phyloP scores from a whole-genome alignment of 2,797 vertebrate species.

The Taenioides sp. region DNA sequence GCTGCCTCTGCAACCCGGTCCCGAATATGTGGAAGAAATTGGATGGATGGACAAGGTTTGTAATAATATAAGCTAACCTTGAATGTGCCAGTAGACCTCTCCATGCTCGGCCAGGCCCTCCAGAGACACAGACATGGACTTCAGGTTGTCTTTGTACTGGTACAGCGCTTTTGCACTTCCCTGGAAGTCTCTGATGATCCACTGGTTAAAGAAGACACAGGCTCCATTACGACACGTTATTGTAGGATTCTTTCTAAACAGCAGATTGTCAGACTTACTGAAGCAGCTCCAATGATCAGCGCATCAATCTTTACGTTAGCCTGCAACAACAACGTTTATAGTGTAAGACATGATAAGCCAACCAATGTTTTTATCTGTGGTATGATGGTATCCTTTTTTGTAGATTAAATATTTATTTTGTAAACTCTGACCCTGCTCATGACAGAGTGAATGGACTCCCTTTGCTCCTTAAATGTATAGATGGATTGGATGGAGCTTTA shows the following conservation, averaged over 20 bases:
- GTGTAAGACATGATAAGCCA: too few species aligned
- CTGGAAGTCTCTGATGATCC: constrained; percentile 95
- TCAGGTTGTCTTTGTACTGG: constrained; percentile 91
- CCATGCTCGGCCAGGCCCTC: constrained; percentile 84
- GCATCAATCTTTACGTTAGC: constrained; percentile 84
- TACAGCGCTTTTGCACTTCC: constrained; percentile 88
- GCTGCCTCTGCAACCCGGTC: too few species aligned
- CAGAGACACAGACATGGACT: constrained; percentile 83
- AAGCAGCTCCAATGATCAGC: constrained; percentile 89
- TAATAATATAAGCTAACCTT: constrained; percentile 80
- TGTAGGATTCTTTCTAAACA: background rate
- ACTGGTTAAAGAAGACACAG: constrained; percentile 63
- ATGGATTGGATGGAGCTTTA: too few species aligned
- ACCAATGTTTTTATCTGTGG: too few species aligned
- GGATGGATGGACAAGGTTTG: too few species aligned
- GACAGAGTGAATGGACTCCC: too few species aligned
- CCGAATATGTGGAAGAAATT: too few species aligned
- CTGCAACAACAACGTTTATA: constrained; percentile 63
- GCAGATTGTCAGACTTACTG: constrained; percentile 76
- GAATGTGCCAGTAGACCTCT: too few species aligned
- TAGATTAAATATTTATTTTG: too few species aligned
- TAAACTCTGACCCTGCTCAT: too few species aligned
- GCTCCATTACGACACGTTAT: constrained; percentile 6
- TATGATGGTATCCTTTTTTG: too few species aligned
- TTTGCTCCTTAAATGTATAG: background rate